Evolutionary conservation across 2,113 vertebrate genomes (phyloP).

Genomic region (Nesospiza acunhae): DNA sequence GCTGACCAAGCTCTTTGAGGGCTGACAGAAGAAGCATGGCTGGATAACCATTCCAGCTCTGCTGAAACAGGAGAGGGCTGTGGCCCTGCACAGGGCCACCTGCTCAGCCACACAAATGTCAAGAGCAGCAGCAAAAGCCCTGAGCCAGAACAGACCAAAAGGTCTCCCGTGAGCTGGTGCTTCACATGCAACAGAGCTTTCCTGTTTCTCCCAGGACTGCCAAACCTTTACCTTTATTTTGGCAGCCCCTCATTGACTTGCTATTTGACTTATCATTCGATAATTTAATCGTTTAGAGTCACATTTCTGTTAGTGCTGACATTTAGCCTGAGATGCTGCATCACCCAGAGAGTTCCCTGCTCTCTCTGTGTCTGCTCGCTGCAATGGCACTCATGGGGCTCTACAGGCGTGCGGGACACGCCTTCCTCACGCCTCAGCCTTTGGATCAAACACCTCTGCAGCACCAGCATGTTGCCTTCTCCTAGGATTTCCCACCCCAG

Average conservation of each 20-base stretch:
- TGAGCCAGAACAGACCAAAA: background rate
- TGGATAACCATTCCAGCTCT: background rate
- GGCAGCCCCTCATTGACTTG: background rate
- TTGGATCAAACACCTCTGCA: conserved; percentile 72
- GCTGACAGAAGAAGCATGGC: rapidly evolving
- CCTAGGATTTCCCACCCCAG: conserved; percentile 63
- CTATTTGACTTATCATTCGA: background rate
- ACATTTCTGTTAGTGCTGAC: background rate
- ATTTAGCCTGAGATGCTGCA: background rate
- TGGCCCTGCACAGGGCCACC: background rate
- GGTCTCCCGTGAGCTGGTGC: background rate
- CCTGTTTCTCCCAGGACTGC: background rate
- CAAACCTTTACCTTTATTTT: background rate
- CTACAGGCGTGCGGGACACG: background rate
- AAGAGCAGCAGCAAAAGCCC: background rate
- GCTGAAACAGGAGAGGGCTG: background rate
- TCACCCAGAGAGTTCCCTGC: background rate
- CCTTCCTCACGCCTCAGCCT: conserved; percentile 64
- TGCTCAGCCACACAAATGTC: background rate
- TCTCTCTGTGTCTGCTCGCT: background rate
- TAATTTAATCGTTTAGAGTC: background rate
- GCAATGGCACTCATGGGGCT: background rate
- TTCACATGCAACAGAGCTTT: background rate
- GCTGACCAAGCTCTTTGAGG: background rate
- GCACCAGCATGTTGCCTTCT: conserved; percentile 47